phyloP scores from a whole-genome alignment of 2,888 invertebrate genomes.

The Drosophila merina region DNA sequence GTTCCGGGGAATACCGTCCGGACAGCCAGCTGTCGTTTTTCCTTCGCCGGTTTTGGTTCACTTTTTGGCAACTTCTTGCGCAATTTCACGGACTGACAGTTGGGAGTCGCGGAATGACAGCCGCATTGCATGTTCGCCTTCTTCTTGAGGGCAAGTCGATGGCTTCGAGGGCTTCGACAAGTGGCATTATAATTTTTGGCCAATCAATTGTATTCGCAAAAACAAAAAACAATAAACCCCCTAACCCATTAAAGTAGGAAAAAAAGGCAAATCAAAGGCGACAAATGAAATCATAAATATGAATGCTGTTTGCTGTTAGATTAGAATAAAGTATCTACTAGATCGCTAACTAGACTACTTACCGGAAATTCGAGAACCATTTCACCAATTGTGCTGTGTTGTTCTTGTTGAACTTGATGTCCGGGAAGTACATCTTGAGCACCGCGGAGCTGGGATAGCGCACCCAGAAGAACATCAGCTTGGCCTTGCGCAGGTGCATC shows the following conservation, averaged over 20 bases:
- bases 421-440: slow-evolving; percentile 99
- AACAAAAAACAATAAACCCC: neutral
- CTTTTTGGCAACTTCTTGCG: slow-evolving; percentile 68
- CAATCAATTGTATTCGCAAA: slow-evolving; percentile 40
- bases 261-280: slow-evolving; percentile 15
- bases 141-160: slow-evolving; percentile 73
- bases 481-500: slow-evolving; percentile 99
- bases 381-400: slow-evolving; percentile 99
- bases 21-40: slow-evolving; percentile 65
- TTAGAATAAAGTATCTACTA: slow-evolving; percentile 2
- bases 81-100: slow-evolving; percentile 56
- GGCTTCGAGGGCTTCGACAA: slow-evolving; percentile 63
- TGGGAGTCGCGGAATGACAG: slow-evolving; percentile 57
- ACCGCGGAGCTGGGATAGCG: slow-evolving; percentile 99
- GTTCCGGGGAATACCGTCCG: slow-evolving; percentile 21
- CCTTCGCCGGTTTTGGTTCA: slow-evolving; percentile 6
- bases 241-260: neutral
- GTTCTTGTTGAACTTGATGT: slow-evolving; percentile 99
- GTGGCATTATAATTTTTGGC: slow-evolving; percentile 44
- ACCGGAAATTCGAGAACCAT: slow-evolving; percentile 99
- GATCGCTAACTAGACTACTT: slow-evolving; percentile 82
- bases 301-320: slow-evolving; percentile 62
- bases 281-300: slow-evolving; percentile 68
- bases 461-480: slow-evolving; percentile 99
- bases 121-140: slow-evolving; percentile 64